Evolutionary conservation across 2,113 vertebrate genomes (phyloP), one percentile per base, ranked within the genome.

Genomic region (Aegotheles bennettii): DNA sequence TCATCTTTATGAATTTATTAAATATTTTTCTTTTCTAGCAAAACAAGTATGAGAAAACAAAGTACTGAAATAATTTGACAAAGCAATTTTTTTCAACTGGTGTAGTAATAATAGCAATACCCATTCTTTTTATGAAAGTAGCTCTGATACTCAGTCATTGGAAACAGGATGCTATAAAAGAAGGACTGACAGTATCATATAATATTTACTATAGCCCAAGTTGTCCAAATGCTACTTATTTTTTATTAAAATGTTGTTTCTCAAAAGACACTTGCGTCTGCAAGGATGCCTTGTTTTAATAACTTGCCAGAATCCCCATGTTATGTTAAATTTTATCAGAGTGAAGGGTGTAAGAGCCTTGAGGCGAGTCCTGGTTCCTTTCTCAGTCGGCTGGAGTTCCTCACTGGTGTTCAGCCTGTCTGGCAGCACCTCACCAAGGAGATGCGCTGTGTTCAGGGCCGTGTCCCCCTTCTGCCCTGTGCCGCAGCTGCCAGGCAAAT

Each of bases 341-440:
- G 2, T 13, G 9, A 24, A 40, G 33, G 4, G 4, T 48, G 0
- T 16, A 20, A 12, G 16, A 53, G 18, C 29, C 14, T 31, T 29
- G 61, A 33, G 43, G 15, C 18, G 8, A 51, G 63, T 63, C 28
- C 51, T 2, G 2, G 9, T 48, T 75, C 13, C 56, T 16, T 75
- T 57, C 74, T 24, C 29, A 36, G 9, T 28, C 50, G 70, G 3
- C 9, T 59, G 70, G 38, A 82, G 40, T 31, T 71, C 64, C 35
- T 78, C 13, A 4, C 24, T 8, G 48, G 2, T 40, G 75, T 91
- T 79, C 29, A 67, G 43, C 42, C 35, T 33, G 28, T 38, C 25
- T 12, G 15, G 45, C 15, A 17, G 51, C 17, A 16, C 13, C 50
- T 80, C 1, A 0, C 35, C 40, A 16, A 16, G 0, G 7, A 64